phyloP scores from a whole-genome alignment of 2,797 vertebrate species.

The Bradypus variegatus region DNA sequence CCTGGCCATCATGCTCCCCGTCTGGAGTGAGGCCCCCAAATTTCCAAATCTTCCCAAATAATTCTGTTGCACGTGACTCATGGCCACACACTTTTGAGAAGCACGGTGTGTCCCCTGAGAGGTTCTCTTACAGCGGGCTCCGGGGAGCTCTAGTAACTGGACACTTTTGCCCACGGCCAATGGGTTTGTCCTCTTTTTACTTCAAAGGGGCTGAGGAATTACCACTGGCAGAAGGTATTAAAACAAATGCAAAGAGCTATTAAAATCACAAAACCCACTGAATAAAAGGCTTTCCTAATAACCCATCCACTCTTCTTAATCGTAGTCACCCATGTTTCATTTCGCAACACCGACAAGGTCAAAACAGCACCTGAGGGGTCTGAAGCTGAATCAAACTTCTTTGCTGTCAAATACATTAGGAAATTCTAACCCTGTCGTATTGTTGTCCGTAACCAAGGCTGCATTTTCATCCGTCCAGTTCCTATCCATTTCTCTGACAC shows the following conservation, averaged over 20 bases:
- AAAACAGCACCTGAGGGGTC: not conserved
- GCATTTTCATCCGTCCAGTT: slow-evolving; percentile 38
- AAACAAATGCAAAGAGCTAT: not conserved
- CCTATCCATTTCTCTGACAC: not conserved
- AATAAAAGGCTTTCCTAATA: slow-evolving; percentile 13
- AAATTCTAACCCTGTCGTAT: not conserved
- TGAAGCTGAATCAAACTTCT: not conserved
- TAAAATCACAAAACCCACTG: slow-evolving; percentile 29
- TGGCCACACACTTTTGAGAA: not conserved
- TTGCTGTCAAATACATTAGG: slow-evolving; percentile 9
- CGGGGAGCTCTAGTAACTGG: not conserved
- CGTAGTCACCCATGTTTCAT: not conserved
- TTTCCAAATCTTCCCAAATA: not conserved
- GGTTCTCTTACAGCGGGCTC: not conserved
- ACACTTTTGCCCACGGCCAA: accelerated
- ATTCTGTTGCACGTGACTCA: not conserved
- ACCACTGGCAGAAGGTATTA: not conserved
- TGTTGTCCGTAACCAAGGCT: not conserved
- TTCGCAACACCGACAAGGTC: not conserved
- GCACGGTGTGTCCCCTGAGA: not conserved
- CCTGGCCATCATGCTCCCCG: not conserved
- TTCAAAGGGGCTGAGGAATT: not conserved
- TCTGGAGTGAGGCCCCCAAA: not conserved
- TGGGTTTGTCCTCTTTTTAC: not conserved
- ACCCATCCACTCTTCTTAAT: slow-evolving; percentile 10